phyloP scores from a whole-genome alignment of 2,888 invertebrate genomes.

The Trisateles emortualis region DNA sequence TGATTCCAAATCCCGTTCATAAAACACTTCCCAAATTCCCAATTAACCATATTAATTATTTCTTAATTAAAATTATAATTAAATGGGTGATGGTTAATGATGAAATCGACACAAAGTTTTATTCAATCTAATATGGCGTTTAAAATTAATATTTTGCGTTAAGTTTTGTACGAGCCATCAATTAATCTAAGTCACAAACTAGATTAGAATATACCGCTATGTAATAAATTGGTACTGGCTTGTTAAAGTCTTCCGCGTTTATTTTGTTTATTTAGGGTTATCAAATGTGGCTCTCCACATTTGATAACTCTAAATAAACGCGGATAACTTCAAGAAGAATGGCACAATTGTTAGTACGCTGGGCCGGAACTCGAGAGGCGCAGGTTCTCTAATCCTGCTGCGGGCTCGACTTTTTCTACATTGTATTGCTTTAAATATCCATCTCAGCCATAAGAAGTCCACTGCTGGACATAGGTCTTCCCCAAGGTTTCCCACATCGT shows the following conservation, averaged over 20 bases:
- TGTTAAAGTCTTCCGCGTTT: constrained; percentile 6
- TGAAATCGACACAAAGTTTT: constrained; percentile 22
- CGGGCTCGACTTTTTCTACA: no score
- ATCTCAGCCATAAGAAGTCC: no score
- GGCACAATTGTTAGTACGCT: no score
- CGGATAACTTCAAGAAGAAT: no score
- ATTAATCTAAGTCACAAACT: constrained; percentile 57
- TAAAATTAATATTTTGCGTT: constrained; percentile 32
- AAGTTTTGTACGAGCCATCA: constrained; percentile 30
- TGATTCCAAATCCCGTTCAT: constrained; percentile 1
- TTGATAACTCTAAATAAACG: no score
- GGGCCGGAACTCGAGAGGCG: no score
- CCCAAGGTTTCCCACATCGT: no score
- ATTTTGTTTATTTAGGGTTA: constrained; percentile 18
- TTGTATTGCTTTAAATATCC: no score
- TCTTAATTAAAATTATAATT: constrained; percentile 42
- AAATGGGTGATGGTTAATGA: constrained; percentile 19
- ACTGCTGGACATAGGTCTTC: no score
- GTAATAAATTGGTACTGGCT: constrained; percentile 30
- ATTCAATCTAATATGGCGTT: constrained; percentile 33
- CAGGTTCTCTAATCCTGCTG: no score
- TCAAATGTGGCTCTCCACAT: no score
- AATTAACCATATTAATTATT: constrained; percentile 29
- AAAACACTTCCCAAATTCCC: constrained; percentile 9
- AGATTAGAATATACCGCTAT: constrained; percentile 52